Evolutionary conservation across 2,888 invertebrate genomes (phyloP).

Genomic region (Limnephilus rhombicus): DNA sequence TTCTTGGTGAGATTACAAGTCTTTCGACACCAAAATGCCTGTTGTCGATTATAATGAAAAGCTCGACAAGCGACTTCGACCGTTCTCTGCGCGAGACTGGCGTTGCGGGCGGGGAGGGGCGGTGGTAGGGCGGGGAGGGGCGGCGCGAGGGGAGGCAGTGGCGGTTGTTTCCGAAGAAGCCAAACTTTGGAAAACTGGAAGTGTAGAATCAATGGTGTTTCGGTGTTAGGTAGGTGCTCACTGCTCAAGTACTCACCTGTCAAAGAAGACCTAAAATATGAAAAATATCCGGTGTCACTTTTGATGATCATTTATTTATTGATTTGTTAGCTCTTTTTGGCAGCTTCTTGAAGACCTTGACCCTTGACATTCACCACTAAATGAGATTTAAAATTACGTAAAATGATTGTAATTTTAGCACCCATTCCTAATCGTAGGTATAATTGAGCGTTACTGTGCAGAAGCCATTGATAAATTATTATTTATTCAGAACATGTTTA

Average conservation of each 20-base stretch:
- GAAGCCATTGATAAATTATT: too few species aligned
- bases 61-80: background rate
- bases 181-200: background rate
- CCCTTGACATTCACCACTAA: background rate
- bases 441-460: too few species aligned
- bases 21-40: background rate
- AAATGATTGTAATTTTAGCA: background rate
- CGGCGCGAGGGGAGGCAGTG: background rate
- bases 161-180: background rate
- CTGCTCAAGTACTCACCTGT: background rate
- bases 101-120: background rate
- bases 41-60: background rate
- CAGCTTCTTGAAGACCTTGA: background rate
- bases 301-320: background rate
- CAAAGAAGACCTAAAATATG: background rate
- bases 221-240: too few species aligned
- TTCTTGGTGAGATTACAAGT: background rate
- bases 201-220: background rate
- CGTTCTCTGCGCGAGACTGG: background rate
- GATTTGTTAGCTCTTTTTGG: background rate
- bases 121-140: background rate
- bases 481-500: too few species aligned
- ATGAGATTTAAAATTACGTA: background rate
- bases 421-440: background rate
- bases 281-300: background rate